Percentiles rank a stretch among this genome's conserved stretches.
Evolutionary conservation across 2,797 vertebrate species (phyloP).

Genomic region (Eulemur rubriventer): DNA sequence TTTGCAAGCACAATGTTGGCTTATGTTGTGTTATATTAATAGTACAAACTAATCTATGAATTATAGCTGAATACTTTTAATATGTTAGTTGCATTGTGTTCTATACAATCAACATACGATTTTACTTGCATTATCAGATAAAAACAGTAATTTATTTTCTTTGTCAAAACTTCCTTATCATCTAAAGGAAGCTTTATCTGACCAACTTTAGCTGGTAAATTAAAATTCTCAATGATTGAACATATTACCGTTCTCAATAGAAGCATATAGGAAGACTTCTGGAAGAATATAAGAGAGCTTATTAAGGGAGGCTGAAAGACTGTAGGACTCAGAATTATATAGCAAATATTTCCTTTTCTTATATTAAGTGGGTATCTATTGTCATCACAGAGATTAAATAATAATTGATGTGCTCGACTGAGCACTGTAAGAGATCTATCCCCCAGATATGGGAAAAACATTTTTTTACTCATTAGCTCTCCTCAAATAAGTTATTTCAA

Average conservation of each 20-base stretch:
- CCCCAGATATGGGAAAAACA: background rate
- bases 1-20: background rate
- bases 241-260: background rate
- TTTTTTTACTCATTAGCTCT: background rate
- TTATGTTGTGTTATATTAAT: background rate
- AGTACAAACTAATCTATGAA: conserved; percentile 25
- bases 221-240: conserved; percentile 67
- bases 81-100: conserved; percentile 50
- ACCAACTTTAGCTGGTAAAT: conserved; percentile 65
- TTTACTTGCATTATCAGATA: conserved; percentile 63
- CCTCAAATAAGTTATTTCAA: background rate
- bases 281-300: background rate
- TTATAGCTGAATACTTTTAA: background rate
- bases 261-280: background rate
- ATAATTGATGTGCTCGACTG: background rate
- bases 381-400: background rate
- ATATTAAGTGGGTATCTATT: background rate
- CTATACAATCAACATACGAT: conserved; percentile 40
- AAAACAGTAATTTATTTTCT: conserved; percentile 70
- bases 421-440: background rate
- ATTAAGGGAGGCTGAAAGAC: background rate
- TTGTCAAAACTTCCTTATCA: conserved; percentile 69
- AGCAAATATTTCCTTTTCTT: conserved; percentile 25
- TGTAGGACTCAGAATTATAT: background rate
- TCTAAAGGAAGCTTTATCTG: conserved; percentile 65